Evolutionary conservation across 2,888 invertebrate species (phyloP).

Genomic region (Meteorus cinctellus): DNA sequence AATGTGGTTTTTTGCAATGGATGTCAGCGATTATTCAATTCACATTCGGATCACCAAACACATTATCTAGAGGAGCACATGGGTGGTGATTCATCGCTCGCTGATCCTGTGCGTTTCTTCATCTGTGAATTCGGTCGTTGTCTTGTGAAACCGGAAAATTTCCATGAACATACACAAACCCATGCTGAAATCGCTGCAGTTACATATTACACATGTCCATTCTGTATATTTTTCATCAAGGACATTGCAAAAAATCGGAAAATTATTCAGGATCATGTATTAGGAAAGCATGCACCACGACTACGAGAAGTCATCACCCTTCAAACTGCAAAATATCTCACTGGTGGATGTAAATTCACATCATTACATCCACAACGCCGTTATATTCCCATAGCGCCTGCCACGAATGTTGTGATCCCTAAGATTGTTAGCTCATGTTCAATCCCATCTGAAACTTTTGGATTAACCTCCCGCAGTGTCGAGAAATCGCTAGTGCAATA

Average conservation of each 20-base stretch:
- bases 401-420: constrained; percentile 50
- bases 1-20: constrained; percentile 59
- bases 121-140: constrained; percentile 55
- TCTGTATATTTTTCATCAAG: constrained; percentile 54
- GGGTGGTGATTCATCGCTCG: not conserved
- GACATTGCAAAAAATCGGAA: constrained; percentile 48
- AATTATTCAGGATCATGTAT: constrained; percentile 57
- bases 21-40: constrained; percentile 59
- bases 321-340: constrained; percentile 40
- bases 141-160: constrained; percentile 58
- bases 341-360: not conserved
- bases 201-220: constrained; percentile 62
- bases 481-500: constrained; percentile 36
- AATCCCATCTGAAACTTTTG: constrained; percentile 61
- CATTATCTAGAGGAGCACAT: constrained; percentile 58
- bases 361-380: not conserved
- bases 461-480: constrained; percentile 48
- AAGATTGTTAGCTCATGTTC: constrained; percentile 63
- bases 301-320: constrained; percentile 54
- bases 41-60: constrained; percentile 54
- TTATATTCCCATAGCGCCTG: constrained; percentile 31
- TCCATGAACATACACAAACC: constrained; percentile 57
- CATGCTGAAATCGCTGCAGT: constrained; percentile 56
- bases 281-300: constrained; percentile 51
- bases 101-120: constrained; percentile 48